Evolutionary conservation across 2,797 vertebrate genomes (phyloP), one percentile per base, ranked within the genome.

Genomic region (Enteromius thamalakanensis): DNA sequence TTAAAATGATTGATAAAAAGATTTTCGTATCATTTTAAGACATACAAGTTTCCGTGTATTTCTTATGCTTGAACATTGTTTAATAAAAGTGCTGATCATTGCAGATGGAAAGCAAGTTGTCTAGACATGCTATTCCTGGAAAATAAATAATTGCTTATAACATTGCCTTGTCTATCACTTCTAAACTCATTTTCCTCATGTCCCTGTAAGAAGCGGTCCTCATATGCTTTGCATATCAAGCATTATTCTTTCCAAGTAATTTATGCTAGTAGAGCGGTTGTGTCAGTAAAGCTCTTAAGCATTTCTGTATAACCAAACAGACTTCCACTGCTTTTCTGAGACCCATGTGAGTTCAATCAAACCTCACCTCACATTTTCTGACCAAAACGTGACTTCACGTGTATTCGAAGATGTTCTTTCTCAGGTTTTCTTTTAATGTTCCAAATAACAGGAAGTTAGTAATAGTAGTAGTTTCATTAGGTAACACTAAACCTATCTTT

Each of bases 111-210:
- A 19, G 64, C 17, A 40, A 68, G 29, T n/a, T 68, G 47, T 53
- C 21, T 14, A 53, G 32, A 37, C 77, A 53, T n/a, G 19, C 47
- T 64, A 47, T 67, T 79, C 45, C 14, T 21, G 26, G 17, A 47
- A 64, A 29, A 77, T 0, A 14, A 76, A 76, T 37, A 23, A 72
- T 72, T 72, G 74, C 53, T 60, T 42, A 1, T 55, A 76, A 26
- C 2, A 45, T 45, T 42, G 14, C 1, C 26, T 32, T 64, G 26
- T 29, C 15, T 77, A 1, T 40, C 51, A 76, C 40, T 58, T 77
- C 15, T 26, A 7, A 77, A 32, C 58, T 64, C 1, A 77, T 64
- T 19, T 64, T 77, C 2, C 40, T 77, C 58, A 64, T 2, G n/a
- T 17, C 45, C 26, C 40, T 47, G 26, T 29, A 37, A 40, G 34